Percentiles rank a stretch among this genome's conserved stretches.
phyloP scores from a whole-genome alignment of 2,797 vertebrate genomes.

The Scolopax rusticola region DNA sequence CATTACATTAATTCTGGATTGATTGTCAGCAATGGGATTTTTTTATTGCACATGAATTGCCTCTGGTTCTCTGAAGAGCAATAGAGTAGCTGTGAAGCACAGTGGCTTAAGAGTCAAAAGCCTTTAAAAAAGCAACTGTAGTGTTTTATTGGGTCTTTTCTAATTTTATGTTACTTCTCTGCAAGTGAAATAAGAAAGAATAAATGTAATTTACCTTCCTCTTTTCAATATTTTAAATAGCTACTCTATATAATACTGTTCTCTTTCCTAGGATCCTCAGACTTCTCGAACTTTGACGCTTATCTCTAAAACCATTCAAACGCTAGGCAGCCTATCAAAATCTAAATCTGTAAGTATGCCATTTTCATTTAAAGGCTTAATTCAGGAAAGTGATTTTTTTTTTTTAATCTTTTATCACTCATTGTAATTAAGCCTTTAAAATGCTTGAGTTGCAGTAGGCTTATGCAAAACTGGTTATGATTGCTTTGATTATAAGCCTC shows the following conservation, averaged over 20 bases:
- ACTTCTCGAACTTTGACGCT: slow-evolving; percentile 97
- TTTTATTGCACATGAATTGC: not conserved
- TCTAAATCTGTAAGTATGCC: slow-evolving; percentile 92
- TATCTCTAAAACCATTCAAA: slow-evolving; percentile 98
- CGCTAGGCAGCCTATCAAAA: slow-evolving; percentile 96
- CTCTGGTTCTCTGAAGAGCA: not conserved
- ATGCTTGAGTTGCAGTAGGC: not conserved
- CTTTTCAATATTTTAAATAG: not conserved
- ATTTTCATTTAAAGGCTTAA: not conserved
- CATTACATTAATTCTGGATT: not conserved
- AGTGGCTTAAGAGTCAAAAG: not conserved
- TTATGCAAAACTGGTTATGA: not conserved
- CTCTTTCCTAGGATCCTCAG: slow-evolving; percentile 87
- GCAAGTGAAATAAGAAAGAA: not conserved
- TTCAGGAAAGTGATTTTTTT: not conserved
- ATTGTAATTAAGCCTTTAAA: slow-evolving; percentile 40
- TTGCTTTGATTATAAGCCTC: slow-evolving; percentile 36
- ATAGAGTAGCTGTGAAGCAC: not conserved
- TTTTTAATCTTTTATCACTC: not conserved
- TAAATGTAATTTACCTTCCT: not conserved
- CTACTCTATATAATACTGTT: not conserved
- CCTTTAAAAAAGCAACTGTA: not conserved
- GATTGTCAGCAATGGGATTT: not conserved
- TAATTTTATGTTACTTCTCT: not conserved
- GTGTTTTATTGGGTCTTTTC: not conserved